Conservation (phyloP, 1,140 invertebrate species). For the Drosophila oshimai region DNA sequence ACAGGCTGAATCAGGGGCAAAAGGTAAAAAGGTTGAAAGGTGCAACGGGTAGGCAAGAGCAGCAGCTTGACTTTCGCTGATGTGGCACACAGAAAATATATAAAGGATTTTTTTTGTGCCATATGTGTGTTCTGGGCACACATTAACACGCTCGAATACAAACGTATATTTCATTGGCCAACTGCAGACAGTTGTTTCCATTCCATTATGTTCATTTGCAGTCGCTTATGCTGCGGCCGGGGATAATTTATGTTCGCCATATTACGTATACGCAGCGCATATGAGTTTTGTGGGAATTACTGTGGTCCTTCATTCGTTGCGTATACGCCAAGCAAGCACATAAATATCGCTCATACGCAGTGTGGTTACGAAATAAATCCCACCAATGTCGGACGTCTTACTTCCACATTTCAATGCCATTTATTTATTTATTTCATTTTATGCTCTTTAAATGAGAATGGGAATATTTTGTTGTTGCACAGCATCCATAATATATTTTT, state of each 20-base stretch:
- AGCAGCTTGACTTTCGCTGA: constrained; percentile 56
- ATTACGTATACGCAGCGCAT: constrained; percentile 59
- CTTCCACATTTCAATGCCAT: not conserved
- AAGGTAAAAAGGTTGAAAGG: constrained; percentile 43
- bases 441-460: too few species aligned
- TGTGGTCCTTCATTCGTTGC: constrained; percentile 29
- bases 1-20: constrained; percentile 22
- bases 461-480: too few species aligned
- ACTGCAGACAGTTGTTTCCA: constrained; percentile 49
- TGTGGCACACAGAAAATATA: constrained; percentile 12
- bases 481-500: too few species aligned
- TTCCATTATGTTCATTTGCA: constrained; percentile 48
- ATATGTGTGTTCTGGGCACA: constrained; percentile 15
- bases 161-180: constrained; percentile 4
- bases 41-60: constrained; percentile 12
- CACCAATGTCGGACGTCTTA: not conserved
- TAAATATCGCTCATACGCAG: constrained; percentile 35
- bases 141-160: constrained; percentile 11
- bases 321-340: constrained; percentile 25
- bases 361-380: constrained; percentile 13
- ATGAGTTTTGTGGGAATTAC: constrained; percentile 33
- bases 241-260: constrained; percentile 56
- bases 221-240: constrained; percentile 45
- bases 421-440: not conserved
- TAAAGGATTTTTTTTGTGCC: not conserved